Base-by-base conservation (phyloP, 2,797 vertebrate genomes). In the Sus cebifrons region DNA sequence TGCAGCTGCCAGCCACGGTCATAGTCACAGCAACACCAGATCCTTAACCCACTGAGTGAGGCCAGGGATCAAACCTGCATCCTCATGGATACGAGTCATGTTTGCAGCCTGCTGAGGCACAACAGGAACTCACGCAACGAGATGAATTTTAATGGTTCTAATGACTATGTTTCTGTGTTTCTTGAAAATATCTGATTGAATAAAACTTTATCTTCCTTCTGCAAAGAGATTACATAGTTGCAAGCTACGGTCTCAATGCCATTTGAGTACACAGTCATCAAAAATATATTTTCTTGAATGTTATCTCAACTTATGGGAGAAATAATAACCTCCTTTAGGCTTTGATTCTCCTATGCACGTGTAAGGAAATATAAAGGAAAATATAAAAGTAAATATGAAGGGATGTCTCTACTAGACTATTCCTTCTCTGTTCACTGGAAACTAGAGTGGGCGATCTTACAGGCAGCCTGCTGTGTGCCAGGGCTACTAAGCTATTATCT, bases 151-250 rank as follows among this genome's bases (percentile, higher is more conserved):
- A 56, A 56, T 44, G 67, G 18, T 8, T 40, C 17, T 54, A 56
- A 60, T 25, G 85, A 75, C 67, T 54, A 23, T 40, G 15, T 92
- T 79, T 86, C 64, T 64, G 36, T 68, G 25, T 95, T 96, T 92
- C 68, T 85, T 88, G 21, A 18, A 44, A 93, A 67, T 73, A 93
- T 56, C 52, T 75, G 62, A 68, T 44, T 15, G 54, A 81, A 16
- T 89, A 75, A 74, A 89, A 88, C 10, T 83, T 78, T 58, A 78
- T 29, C 52, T 16, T 93, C 9, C 73, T 5, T 81, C 25, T 93
- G 23, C 8, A 21, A 85, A 82, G n/a, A 70, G 29, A 78, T 32
- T 21, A n/a, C 8, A 14, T 16, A 60, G 74, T 67, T 68, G 18
- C 1, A 21, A 23, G 18, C 23, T 74, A 14, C 1, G 21, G 7